A percentile compares a stretch with the other conserved stretches of the same genome.
Evolutionary conservation across 2,797 vertebrate species (phyloP).

Genomic region (Moxostoma hubbsi): DNA sequence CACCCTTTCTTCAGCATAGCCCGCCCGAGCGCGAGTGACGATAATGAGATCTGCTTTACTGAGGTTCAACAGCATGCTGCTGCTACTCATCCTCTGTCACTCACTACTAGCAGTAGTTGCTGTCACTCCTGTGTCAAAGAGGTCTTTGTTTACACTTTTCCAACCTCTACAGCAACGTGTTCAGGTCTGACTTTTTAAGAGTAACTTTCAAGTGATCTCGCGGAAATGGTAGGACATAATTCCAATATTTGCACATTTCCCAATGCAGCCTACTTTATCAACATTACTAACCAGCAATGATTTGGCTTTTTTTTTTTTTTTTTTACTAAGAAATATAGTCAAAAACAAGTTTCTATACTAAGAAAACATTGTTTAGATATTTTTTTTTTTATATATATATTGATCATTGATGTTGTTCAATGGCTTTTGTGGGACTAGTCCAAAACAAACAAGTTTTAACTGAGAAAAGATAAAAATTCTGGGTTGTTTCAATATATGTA

Average conservation of each 20-base stretch:
- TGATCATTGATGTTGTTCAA: background rate
- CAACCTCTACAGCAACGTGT: constrained; percentile 28
- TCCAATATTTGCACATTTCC: constrained; percentile 12
- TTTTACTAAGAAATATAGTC: background rate
- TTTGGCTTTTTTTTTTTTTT: constrained; percentile 4
- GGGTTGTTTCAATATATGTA: no score
- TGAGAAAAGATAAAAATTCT: no score
- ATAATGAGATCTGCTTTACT: no score
- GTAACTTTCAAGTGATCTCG: no score
- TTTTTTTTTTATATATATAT: no score
- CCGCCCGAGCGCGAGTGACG: background rate
- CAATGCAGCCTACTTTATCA: background rate
- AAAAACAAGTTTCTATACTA: background rate
- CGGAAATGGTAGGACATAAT: background rate
- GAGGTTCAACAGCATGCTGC: background rate
- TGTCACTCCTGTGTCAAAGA: constrained; percentile 36
- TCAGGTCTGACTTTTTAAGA: constrained; percentile 18
- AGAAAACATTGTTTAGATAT: background rate
- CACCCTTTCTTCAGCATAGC: no score
- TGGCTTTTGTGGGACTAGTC: background rate
- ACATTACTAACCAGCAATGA: background rate
- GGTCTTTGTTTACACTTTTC: constrained; percentile 45
- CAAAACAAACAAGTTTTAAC: background rate
- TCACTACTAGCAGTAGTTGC: background rate
- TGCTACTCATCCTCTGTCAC: background rate